phyloP scores from a whole-genome alignment of 2,113 vertebrate species.

The Baryphthengus martii region DNA sequence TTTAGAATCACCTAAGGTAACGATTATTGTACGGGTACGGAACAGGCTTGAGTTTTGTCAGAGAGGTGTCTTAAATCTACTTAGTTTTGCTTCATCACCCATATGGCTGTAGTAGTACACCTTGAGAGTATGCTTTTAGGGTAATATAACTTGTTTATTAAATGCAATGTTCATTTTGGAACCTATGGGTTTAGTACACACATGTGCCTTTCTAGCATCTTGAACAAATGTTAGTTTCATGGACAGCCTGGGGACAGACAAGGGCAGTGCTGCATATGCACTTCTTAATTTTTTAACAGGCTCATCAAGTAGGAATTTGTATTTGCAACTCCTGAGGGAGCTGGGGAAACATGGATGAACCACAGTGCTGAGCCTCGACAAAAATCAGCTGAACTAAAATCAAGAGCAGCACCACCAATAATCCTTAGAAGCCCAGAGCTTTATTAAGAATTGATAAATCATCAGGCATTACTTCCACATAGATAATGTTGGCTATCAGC shows the following conservation, averaged over 20 bases:
- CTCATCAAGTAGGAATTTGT: not conserved
- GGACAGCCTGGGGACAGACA: not conserved
- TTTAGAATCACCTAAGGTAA: not conserved
- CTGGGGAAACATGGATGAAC: not conserved
- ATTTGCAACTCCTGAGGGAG: not conserved
- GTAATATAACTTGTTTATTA: not conserved
- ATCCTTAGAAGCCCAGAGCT: not conserved
- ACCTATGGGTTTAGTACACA: not conserved
- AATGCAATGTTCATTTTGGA: not conserved
- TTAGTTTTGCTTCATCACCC: not conserved
- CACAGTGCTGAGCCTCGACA: not conserved
- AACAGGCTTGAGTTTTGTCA: not conserved
- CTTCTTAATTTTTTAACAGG: not conserved
- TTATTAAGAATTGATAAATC: slow-evolving; percentile 4
- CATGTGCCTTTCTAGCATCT: not conserved
- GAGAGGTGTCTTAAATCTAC: not conserved
- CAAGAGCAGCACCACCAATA: not conserved
- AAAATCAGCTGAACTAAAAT: slow-evolving; percentile 7
- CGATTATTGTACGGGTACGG: not conserved
- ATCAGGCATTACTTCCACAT: not conserved
- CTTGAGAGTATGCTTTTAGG: not conserved
- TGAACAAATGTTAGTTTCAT: not conserved
- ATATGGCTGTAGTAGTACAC: not conserved
- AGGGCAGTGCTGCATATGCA: not conserved
- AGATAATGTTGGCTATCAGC: not conserved